A percentile compares a stretch with the other conserved stretches of the same genome.
Conservation (phyloP, 2,113 vertebrate species). For the Alligator mississippiensis region DNA sequence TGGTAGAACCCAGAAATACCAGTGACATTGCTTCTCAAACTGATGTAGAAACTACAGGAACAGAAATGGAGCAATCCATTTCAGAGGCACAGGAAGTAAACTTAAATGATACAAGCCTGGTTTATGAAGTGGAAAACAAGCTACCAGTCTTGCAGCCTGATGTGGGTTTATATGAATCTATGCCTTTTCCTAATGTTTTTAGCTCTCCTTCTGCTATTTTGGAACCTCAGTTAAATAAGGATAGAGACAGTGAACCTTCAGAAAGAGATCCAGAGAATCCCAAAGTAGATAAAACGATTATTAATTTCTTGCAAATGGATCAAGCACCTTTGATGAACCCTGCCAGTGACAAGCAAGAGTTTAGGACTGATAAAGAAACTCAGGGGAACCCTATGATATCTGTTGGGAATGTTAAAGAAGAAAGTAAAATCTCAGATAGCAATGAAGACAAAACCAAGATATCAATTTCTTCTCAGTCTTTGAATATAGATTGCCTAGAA, state of each 20-base stretch:
- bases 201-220: neutral
- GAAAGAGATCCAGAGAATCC: constrained; percentile 44
- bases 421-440: neutral
- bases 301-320: neutral
- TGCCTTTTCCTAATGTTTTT: constrained; percentile 30
- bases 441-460: constrained; percentile 37
- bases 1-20: neutral
- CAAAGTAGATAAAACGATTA: constrained; percentile 4
- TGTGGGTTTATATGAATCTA: neutral
- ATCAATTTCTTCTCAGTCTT: constrained; percentile 47
- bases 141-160: constrained; percentile 7
- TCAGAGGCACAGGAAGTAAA: constrained; percentile 18
- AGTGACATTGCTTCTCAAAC: neutral
- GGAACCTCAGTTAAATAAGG: constrained; percentile 40
- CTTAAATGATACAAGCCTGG: neutral
- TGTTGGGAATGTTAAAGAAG: neutral
- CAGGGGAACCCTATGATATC: neutral
- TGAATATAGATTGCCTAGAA: constrained; percentile 91
- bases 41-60: neutral
- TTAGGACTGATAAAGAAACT: constrained; percentile 44
- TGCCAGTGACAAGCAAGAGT: constrained; percentile 41
- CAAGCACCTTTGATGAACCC: neutral
- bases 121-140: constrained; percentile 30
- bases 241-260: constrained; percentile 28
- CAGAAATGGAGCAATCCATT: neutral